A percentile compares a stretch with the other conserved stretches of the same genome.
phyloP scores from a whole-genome alignment of 2,113 vertebrate species.

The Hypocryptadius cinnamomeus region DNA sequence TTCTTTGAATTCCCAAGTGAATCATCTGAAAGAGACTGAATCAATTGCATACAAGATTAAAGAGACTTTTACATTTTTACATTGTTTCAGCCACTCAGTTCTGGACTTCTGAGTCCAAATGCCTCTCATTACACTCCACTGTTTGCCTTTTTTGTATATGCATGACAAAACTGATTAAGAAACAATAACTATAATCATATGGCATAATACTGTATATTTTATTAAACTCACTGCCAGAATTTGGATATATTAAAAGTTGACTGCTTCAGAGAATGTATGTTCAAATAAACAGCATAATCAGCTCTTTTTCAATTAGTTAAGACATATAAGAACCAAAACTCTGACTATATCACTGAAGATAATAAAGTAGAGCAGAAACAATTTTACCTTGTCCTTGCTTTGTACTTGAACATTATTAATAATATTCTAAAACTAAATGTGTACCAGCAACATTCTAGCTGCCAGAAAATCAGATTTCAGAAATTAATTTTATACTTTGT shows the following conservation, averaged over 20 bases:
- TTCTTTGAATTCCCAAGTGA: constrained; percentile 75
- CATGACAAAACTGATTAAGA: neutral
- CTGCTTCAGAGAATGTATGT: neutral
- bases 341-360: neutral
- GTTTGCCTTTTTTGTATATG: neutral
- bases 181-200: neutral
- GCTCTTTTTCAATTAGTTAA: neutral
- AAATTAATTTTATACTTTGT: neutral
- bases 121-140: neutral
- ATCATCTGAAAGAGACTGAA: constrained; percentile 92
- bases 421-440: neutral
- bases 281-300: neutral
- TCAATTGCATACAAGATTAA: neutral
- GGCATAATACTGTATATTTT: neutral
- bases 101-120: neutral
- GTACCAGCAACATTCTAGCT: neutral
- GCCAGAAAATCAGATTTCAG: neutral
- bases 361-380: neutral
- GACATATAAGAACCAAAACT: neutral
- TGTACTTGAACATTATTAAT: neutral
- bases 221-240: neutral
- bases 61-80: neutral
- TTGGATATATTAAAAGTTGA: neutral
- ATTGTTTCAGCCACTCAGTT: neutral
- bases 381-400: neutral